Percentiles rank a stretch among this genome's conserved stretches.
These are phyloP conservation scores for Caloenas nicobarica DNA, from an alignment of 2,113 vertebrate species.

Conservation along the genomic window DNA sequence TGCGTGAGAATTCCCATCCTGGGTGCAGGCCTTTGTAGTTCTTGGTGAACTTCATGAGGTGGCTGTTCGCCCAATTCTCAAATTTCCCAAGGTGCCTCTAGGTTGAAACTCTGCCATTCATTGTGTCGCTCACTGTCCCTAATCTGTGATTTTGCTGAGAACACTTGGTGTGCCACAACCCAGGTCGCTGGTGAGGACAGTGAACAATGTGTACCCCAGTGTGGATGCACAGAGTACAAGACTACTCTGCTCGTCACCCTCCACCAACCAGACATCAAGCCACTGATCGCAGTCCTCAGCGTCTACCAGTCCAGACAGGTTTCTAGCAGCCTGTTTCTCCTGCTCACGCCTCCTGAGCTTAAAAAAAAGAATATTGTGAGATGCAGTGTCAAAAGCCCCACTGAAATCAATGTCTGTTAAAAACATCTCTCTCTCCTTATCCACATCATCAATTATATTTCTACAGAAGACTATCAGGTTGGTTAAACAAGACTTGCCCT, in stretches of 20 bases:
- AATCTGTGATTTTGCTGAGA: neutral
- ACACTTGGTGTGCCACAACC: neutral
- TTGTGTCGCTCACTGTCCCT: neutral
- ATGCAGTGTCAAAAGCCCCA: neutral
- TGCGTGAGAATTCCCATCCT: neutral
- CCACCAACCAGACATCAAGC: neutral
- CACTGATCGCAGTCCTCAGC: neutral
- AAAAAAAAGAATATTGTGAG: neutral
- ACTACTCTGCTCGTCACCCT: neutral
- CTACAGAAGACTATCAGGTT: neutral
- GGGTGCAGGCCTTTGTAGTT: neutral
- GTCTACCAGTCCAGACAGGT: neutral
- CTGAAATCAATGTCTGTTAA: neutral
- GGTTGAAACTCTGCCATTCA: neutral
- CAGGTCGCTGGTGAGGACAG: neutral
- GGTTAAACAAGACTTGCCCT: neutral
- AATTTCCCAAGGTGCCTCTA: neutral
- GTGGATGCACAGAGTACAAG: neutral
- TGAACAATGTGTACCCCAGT: neutral
- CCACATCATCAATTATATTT: neutral
- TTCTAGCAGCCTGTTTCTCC: neutral
- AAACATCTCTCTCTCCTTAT: neutral
- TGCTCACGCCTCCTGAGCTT: neutral
- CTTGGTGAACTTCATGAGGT: neutral
- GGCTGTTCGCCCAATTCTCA: neutral